These are phyloP conservation scores for Pseudorhombus dupliciocellatus DNA, from an alignment of 2,113 vertebrate genomes.

Conservation along the genomic window DNA sequence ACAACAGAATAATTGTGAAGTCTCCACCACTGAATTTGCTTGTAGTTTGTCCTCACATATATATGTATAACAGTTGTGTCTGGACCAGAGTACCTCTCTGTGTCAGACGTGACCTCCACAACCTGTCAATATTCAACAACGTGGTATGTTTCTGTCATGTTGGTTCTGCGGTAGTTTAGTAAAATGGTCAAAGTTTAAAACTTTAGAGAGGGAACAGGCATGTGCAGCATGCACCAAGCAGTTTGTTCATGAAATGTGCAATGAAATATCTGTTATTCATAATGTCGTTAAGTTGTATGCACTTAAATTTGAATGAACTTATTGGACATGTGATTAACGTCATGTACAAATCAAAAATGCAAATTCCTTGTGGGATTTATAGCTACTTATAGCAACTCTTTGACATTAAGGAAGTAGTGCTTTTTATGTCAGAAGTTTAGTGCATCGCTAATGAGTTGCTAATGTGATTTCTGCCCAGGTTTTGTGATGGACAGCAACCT, in stretches of 20 bases:
- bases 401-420: background rate
- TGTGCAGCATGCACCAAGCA: too few species aligned
- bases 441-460: slow-evolving; percentile 3
- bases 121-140: background rate
- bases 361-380: too few species aligned
- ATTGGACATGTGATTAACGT: too few species aligned
- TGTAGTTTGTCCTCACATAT: background rate
- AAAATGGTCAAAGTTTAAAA: too few species aligned
- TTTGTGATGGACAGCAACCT: slow-evolving; percentile 85
- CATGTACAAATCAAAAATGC: too few species aligned
- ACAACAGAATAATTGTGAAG: too few species aligned
- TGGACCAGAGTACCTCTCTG: background rate
- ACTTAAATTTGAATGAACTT: background rate
- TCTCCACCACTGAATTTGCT: too few species aligned
- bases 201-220: too few species aligned
- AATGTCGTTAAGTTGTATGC: background rate
- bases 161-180: background rate
- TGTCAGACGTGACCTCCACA: background rate
- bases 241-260: background rate
- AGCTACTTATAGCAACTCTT: background rate
- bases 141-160: background rate
- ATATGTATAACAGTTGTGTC: background rate
- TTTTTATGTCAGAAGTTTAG: background rate
- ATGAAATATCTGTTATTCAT: background rate
- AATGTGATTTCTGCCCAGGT: slow-evolving; percentile 61